phyloP scores from a whole-genome alignment of 2,113 vertebrate species.

The Vanacampus margaritifer region DNA sequence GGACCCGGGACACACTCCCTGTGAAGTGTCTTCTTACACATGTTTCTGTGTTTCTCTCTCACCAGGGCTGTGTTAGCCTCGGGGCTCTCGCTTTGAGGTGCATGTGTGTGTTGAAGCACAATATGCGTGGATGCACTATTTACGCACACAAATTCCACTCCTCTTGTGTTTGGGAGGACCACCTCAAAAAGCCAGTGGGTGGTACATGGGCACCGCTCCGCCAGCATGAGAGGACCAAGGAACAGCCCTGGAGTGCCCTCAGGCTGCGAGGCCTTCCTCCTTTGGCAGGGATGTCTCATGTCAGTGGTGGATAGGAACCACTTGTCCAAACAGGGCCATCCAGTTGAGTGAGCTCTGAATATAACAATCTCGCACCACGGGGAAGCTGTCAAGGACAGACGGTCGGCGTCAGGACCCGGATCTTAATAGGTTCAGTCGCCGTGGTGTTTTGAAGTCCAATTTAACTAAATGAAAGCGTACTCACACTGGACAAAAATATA shows the following conservation, averaged over 20 bases:
- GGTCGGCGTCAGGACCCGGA: constrained; percentile 49
- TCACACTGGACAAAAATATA: constrained; percentile 36
- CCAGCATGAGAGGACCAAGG: constrained; percentile 17
- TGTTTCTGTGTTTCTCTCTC: constrained; percentile 69
- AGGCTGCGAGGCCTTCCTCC: constrained; percentile 38
- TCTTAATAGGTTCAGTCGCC: constrained; percentile 47
- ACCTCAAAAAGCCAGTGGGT: constrained; percentile 39
- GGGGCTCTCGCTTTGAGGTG: constrained; percentile 57
- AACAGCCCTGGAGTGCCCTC: constrained; percentile 33
- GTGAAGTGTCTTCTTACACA: constrained; percentile 68
- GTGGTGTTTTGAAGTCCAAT: constrained; percentile 53
- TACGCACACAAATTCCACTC: constrained; percentile 15
- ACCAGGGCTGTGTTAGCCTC: constrained; percentile 39
- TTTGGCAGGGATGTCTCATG: constrained; percentile 36
- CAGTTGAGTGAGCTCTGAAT: constrained; percentile 47
- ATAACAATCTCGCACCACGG: constrained; percentile 57
- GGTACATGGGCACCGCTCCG: constrained; percentile 45
- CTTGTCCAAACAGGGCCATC: constrained; percentile 73
- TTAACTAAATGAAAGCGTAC: constrained; percentile 40
- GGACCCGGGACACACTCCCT: constrained; percentile 50
- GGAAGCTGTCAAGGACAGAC: constrained; percentile 45
- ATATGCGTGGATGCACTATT: constrained; percentile 15
- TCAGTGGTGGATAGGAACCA: constrained; percentile 68
- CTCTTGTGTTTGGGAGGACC: constrained; percentile 22
- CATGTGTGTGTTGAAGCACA: constrained; percentile 21